Conservation (phyloP, 2,113 vertebrate genomes). For the Mellivora capensis region DNA sequence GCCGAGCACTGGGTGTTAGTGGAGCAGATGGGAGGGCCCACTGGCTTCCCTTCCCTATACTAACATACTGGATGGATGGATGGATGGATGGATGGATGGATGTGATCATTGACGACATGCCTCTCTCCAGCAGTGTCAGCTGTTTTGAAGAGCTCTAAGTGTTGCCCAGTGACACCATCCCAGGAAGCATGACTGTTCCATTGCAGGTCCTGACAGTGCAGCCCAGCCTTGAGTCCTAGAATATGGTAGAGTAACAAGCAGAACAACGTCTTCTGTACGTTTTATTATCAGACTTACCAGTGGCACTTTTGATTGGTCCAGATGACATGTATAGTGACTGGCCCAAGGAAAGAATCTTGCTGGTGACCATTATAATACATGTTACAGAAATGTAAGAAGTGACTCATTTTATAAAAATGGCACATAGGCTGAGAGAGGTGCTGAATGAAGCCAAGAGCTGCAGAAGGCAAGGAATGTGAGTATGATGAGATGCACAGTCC, state of each 20-base stretch:
- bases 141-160: background rate
- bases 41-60: background rate
- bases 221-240: background rate
- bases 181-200: background rate
- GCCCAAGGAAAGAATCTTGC: background rate
- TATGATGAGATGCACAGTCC: too few relatives aligned
- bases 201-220: background rate
- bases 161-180: background rate
- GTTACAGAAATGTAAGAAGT: background rate
- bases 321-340: too few relatives aligned
- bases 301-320: background rate
- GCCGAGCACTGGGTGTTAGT: background rate
- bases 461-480: background rate
- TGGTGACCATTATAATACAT: background rate
- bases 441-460: background rate
- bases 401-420: background rate
- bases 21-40: accelerated
- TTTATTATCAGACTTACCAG: background rate
- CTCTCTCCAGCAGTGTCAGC: background rate
- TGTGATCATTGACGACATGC: accelerated
- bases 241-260: background rate
- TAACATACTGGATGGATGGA: too few relatives aligned
- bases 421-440: background rate
- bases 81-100: too few relatives aligned
- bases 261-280: background rate